A percentile compares a stretch with the other conserved stretches of the same genome.
Conservation (phyloP, 2,797 vertebrate genomes). For the Tauraco hartlaubi region DNA sequence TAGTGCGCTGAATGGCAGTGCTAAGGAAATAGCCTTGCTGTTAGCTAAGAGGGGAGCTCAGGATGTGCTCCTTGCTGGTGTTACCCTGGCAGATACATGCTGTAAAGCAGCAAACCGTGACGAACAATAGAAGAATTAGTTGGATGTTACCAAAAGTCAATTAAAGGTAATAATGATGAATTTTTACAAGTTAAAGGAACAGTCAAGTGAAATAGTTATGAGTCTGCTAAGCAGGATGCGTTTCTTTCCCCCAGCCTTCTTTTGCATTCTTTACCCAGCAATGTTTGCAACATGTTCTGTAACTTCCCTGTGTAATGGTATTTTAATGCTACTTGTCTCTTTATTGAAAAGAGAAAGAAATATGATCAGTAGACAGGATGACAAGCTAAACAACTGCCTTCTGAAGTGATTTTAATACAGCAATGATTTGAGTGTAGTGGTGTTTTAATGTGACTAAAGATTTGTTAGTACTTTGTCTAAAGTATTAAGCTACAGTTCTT, state of each 20-base stretch:
- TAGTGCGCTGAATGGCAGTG: not conserved
- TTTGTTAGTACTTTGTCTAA: slow-evolving; percentile 44
- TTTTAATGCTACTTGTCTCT: slow-evolving; percentile 63
- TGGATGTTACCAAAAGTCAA: not conserved
- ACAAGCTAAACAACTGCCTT: slow-evolving; percentile 65
- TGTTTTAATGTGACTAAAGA: slow-evolving; percentile 53
- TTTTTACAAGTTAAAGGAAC: not conserved
- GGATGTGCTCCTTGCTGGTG: not conserved
- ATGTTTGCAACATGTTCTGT: not conserved
- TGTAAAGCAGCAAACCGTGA: not conserved
- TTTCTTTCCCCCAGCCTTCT: slow-evolving; percentile 22
- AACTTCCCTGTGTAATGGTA: not conserved
- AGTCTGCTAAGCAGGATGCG: not conserved
- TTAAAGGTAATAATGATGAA: not conserved
- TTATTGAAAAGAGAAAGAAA: slow-evolving; percentile 63
- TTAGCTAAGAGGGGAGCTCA: not conserved
- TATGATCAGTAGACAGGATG: slow-evolving; percentile 45
- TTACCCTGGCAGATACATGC: not conserved
- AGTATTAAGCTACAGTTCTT: not conserved
- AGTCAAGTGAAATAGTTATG: not conserved
- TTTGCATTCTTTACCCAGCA: slow-evolving; percentile 8
- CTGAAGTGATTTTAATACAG: slow-evolving; percentile 64
- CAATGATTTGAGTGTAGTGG: slow-evolving; percentile 7
- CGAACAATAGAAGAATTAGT: not conserved
- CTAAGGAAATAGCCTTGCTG: not conserved